Percentiles rank a stretch among this genome's conserved stretches.
phyloP scores from a whole-genome alignment of 2,113 vertebrate genomes.

The Takifugu bimaculatus region DNA sequence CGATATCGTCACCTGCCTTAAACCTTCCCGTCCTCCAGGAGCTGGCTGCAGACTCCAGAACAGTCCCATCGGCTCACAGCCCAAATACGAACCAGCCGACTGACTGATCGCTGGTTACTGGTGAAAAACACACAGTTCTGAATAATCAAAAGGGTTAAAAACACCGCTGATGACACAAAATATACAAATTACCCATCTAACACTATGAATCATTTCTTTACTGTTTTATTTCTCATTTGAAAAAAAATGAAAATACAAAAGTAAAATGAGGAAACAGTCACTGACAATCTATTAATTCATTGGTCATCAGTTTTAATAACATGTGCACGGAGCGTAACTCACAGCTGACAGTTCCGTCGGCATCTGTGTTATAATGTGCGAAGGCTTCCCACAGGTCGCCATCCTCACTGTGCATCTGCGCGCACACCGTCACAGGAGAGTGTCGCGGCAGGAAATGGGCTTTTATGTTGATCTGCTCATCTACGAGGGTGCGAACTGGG shows the following conservation, averaged over 20 bases:
- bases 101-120: constrained; percentile 63
- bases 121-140: not conserved
- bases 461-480: constrained; percentile 51
- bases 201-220: no score
- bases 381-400: constrained; percentile 63
- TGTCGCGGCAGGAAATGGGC: constrained; percentile 45
- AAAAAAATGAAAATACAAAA: no score
- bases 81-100: constrained; percentile 69
- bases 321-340: constrained; percentile 22
- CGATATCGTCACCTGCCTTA: constrained; percentile 57
- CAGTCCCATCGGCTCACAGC: constrained; percentile 73
- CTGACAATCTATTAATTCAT: not conserved
- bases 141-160: no score
- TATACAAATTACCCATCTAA: no score
- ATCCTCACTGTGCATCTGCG: constrained; percentile 58
- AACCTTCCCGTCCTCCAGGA: constrained; percentile 49
- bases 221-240: no score
- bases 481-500: constrained; percentile 52
- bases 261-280: no score
- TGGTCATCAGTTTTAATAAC: not conserved
- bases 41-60: constrained; percentile 68
- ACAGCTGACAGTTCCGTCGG: constrained; percentile 52
- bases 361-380: constrained; percentile 54
- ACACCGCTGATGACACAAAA: no score
- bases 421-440: constrained; percentile 46